A percentile compares a stretch with the other conserved stretches of the same genome.
phyloP scores from a whole-genome alignment of 2,113 vertebrate species.

The Cettia cetti region DNA sequence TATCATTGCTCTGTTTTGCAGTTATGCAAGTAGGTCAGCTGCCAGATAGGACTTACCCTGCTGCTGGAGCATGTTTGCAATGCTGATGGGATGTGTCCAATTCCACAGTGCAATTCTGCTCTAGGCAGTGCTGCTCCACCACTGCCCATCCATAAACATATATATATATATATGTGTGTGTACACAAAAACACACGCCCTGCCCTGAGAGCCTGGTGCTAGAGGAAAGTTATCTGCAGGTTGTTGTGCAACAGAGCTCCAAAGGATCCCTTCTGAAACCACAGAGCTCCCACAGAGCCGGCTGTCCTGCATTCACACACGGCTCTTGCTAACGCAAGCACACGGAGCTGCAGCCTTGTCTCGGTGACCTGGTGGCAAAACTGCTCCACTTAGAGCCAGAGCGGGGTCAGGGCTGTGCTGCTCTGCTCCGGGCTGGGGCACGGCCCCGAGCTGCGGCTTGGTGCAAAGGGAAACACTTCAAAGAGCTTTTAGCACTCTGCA shows the following conservation, averaged over 20 bases:
- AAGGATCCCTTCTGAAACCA: neutral
- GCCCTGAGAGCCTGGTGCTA: neutral
- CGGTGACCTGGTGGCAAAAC: neutral
- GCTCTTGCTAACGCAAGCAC: neutral
- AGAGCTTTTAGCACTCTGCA: neutral
- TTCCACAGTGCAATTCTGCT: neutral
- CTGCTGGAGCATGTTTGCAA: neutral
- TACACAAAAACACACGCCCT: neutral
- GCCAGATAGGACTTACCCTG: neutral
- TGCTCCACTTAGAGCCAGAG: neutral
- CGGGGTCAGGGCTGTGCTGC: neutral
- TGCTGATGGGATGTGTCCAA: neutral
- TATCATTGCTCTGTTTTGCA: neutral
- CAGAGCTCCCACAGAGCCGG: neutral
- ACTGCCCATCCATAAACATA: neutral
- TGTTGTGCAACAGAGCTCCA: neutral
- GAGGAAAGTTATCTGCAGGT: neutral
- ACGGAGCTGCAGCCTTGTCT: accelerated
- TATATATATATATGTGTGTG: neutral
- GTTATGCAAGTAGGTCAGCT: constrained; percentile 27
- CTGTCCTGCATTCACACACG: neutral
- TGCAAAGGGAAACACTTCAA: neutral
- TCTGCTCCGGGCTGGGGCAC: neutral
- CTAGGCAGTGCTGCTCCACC: neutral
- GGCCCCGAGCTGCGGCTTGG: neutral